Evolutionary conservation across 2,888 invertebrate species (phyloP).

Genomic region (Plebejus argus): DNA sequence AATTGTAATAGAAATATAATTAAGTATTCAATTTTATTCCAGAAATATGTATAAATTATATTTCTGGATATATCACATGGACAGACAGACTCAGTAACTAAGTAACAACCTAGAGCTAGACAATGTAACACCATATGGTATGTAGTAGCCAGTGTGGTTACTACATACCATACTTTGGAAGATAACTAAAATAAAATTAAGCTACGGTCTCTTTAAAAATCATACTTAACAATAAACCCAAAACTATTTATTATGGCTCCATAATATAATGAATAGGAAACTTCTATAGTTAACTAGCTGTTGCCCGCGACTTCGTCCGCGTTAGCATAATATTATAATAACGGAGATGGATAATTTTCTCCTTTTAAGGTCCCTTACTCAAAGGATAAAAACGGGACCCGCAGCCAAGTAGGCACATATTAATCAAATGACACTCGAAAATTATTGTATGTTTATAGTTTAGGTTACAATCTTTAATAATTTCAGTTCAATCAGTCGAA

Average conservation of each 20-base stretch:
- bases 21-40: neutral
- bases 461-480: no score
- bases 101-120: neutral
- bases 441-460: no score
- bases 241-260: neutral
- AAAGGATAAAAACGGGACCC: no score
- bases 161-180: neutral
- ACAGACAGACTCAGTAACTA: constrained; percentile 1
- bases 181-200: neutral
- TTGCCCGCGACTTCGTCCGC: no score
- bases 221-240: neutral
- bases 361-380: no score
- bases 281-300: no score
- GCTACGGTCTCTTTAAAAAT: no score
- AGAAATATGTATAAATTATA: neutral
- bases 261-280: neutral
- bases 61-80: neutral
- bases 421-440: no score
- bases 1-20: neutral
- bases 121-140: neutral
- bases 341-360: no score
- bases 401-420: no score
- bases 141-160: neutral
- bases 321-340: no score
- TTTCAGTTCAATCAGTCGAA: no score